A percentile compares a stretch with the other conserved stretches of the same genome.
These are phyloP conservation scores for Pseudococcus longispinus DNA, from an alignment of 2,888 invertebrate genomes.

Conservation along the genomic window DNA sequence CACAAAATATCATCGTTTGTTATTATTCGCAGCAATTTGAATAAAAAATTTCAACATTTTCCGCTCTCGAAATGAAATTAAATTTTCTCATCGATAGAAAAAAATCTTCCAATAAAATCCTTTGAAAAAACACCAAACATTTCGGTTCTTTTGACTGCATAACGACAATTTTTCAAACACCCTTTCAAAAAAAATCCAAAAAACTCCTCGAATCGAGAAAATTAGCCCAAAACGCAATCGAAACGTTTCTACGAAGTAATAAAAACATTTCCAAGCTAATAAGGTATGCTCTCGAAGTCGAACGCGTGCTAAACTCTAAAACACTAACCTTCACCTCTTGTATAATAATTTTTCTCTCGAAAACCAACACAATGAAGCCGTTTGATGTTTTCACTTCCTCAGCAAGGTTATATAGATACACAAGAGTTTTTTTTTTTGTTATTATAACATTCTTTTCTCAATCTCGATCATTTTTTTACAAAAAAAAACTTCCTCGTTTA, in stretches of 20 bases:
- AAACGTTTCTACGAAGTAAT: neutral
- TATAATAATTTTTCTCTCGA: neutral
- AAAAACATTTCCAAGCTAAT: neutral
- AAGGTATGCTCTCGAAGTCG: neutral
- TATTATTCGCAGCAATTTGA: too few relatives aligned
- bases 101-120: too few relatives aligned
- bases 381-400: constrained; percentile 15
- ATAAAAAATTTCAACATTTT: too few relatives aligned
- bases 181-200: neutral
- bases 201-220: neutral
- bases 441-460: neutral
- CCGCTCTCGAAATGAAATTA: too few relatives aligned
- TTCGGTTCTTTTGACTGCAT: too few relatives aligned
- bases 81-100: too few relatives aligned
- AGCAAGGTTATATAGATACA: neutral
- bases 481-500: neutral
- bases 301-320: neutral
- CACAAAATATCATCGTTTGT: too few relatives aligned
- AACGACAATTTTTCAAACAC: neutral
- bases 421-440: neutral
- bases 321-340: constrained; percentile 10
- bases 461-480: neutral
- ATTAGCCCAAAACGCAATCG: neutral
- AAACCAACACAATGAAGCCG: neutral
- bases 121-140: neutral